phyloP scores from a whole-genome alignment of 2,113 vertebrate genomes.

The Rostratula benghalensis region DNA sequence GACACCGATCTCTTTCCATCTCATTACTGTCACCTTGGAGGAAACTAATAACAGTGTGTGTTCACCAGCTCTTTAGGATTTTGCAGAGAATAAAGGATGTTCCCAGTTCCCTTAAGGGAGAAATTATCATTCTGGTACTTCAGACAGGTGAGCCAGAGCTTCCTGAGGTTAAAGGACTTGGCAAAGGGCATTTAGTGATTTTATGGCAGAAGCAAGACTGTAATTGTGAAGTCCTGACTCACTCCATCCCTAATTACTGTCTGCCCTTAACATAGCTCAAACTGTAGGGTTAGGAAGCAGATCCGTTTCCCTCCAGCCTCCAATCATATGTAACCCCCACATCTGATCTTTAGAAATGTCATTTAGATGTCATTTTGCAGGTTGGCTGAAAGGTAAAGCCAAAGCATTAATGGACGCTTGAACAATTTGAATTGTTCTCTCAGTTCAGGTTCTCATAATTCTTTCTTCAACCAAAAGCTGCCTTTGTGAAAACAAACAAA shows the following conservation, averaged over 20 bases:
- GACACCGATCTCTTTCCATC: not conserved
- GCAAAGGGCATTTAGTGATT: not conserved
- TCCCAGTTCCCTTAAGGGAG: not conserved
- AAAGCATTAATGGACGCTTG: not conserved
- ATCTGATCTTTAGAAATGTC: not conserved
- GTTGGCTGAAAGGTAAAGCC: not conserved
- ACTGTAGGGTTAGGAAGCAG: not conserved
- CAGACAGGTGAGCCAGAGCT: not conserved
- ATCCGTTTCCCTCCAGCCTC: not conserved
- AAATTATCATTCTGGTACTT: not conserved
- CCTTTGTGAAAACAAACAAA: not conserved
- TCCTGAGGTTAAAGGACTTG: not conserved
- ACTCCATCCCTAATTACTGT: not conserved
- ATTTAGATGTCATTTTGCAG: not conserved
- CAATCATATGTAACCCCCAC: not conserved
- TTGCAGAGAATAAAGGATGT: not conserved
- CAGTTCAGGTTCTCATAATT: not conserved
- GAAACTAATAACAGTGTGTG: accelerated
- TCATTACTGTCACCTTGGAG: not conserved
- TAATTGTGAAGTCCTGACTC: not conserved
- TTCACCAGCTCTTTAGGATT: not conserved
- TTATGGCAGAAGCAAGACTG: not conserved
- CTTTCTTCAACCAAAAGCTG: not conserved
- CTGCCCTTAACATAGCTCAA: not conserved
- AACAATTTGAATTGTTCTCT: not conserved